Base-by-base conservation (phyloP, 1,140 invertebrate species). In the Calliphora vicina region DNA sequence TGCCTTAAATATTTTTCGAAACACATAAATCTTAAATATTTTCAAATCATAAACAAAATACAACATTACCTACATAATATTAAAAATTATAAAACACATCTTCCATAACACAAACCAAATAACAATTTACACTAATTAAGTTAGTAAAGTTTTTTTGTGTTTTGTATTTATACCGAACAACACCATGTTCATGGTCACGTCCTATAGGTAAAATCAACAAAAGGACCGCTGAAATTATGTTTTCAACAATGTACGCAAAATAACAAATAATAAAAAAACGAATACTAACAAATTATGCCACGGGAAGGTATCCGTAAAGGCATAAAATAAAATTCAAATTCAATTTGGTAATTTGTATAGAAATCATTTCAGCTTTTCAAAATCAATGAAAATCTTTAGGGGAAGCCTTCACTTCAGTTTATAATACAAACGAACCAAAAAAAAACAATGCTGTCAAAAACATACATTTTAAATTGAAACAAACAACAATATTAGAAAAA, bases 211-310 rank as follows among this genome's bases (percentile, higher is more conserved):
- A 20, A 67, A 0, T 23, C 35, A 78, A 23, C 20, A 78, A 78
- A 25, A 43, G 35, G 25, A 43, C 35, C 29, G 20, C n/a, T 23
- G 27, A 78, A 78, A 78, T 78, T 78, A 78, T 43, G 29, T 76
- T 76, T n/a, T 17, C 73, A 76, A 45, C 29, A 45, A 25, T 2
- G 10, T 45, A 42, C 35, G 57, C 1, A 67, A 57, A 57, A 23
- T 67, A 67, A 67, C 20, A 20, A 67, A 67, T 20, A 10, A 67
- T 67, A 67, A 57, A 57, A 17, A 13, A 57, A 57, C 15, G n/a
- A 17, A n/a, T n/a, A 57, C 15, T 5, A 57, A n/a, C 12, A 17
- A 1, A 57, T 17, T 57, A 6, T n/a, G 13, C 50, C 50, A 2
- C 15, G 8, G 13, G n/a, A 57, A 57, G 15, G n/a, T 2, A n/a